phyloP scores from a whole-genome alignment of 2,888 invertebrate genomes.

The Corbicula japonica region DNA sequence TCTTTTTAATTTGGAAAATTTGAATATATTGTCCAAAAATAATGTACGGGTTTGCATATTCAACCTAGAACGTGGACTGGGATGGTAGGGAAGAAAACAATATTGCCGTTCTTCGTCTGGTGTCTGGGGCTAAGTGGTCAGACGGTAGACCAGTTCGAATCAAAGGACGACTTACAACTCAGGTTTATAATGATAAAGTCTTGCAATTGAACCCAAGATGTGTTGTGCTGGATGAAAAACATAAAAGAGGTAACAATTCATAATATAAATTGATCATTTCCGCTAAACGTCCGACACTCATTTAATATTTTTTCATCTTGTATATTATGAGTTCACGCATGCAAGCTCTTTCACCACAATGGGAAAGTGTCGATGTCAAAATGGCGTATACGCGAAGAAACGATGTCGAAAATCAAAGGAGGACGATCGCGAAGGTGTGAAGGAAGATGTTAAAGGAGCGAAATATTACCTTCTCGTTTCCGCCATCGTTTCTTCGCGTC shows the following conservation, averaged over 20 bases:
- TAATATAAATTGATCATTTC: neutral
- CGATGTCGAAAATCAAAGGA: no score
- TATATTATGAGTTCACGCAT: no score
- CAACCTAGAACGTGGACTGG: neutral
- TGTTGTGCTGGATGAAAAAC: neutral
- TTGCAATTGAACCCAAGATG: neutral
- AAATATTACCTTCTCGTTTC: no score
- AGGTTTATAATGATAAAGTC: neutral
- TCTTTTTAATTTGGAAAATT: neutral
- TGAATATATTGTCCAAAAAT: neutral
- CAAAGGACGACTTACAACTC: conserved; percentile 6
- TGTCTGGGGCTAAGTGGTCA: neutral
- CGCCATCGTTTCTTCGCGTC: no score
- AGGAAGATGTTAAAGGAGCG: no score
- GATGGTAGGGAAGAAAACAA: neutral
- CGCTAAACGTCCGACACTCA: neutral
- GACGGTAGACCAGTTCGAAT: neutral
- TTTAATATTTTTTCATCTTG: neutral
- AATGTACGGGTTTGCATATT: neutral
- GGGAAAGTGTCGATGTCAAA: no score
- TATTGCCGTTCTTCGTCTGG: conserved; percentile 6
- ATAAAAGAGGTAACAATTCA: neutral
- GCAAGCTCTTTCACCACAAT: no score
- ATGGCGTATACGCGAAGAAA: no score
- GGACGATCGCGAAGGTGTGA: no score